Conservation (phyloP, 2,113 vertebrate species). For the Elgaria multicarinata region DNA sequence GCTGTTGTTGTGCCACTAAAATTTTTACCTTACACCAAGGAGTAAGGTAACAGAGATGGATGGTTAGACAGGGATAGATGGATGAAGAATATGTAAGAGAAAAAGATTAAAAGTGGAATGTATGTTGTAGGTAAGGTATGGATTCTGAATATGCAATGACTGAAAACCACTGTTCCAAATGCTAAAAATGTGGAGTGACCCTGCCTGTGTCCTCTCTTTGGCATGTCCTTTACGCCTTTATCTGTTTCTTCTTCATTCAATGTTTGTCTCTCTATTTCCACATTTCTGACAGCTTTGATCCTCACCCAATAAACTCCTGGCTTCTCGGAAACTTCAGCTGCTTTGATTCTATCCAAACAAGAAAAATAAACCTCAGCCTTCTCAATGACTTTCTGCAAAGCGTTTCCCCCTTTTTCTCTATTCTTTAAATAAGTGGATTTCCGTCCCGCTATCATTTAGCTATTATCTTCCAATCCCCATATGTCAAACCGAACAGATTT, state of each 20-base stretch:
- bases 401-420: constrained; percentile 3
- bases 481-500: constrained; percentile 11
- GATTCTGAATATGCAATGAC: background rate
- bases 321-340: background rate
- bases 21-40: too few species aligned
- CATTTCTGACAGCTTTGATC: background rate
- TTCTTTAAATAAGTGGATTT: constrained; percentile 30
- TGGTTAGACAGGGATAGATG: background rate
- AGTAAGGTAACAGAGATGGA: background rate
- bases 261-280: background rate
- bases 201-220: background rate
- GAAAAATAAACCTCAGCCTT: constrained; percentile 16
- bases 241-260: constrained; percentile 32
- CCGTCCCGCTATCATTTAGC: constrained; percentile 23
- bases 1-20: too few species aligned
- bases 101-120: background rate
- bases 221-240: constrained; percentile 20
- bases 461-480: constrained; percentile 38
- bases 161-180: background rate
- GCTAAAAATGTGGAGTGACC: background rate
- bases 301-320: constrained; percentile 5
- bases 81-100: background rate
- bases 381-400: constrained; percentile 20
- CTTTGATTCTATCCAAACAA: background rate
- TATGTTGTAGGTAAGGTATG: background rate